Evolutionary conservation across 2,888 invertebrate genomes (phyloP).

Genomic region (Trichopoda pennipes): DNA sequence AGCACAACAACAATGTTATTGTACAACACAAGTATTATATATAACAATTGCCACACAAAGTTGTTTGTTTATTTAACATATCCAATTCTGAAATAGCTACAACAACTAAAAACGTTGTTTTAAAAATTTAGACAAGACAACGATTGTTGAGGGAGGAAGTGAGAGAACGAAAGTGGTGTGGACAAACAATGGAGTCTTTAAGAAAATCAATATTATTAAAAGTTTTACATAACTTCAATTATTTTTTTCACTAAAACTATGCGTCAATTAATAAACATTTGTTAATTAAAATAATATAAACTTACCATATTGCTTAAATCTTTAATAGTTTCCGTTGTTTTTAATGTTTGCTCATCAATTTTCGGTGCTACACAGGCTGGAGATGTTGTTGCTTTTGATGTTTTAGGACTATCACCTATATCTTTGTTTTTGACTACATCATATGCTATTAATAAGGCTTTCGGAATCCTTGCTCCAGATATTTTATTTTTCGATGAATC

Average conservation of each 20-base stretch:
- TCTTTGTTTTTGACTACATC: slow-evolving; percentile 51
- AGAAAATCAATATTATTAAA: slow-evolving; percentile 53
- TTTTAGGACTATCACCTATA: slow-evolving; percentile 44
- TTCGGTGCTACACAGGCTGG: slow-evolving; percentile 36
- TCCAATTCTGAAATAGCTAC: background rate
- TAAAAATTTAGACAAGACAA: background rate
- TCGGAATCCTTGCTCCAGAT: slow-evolving; percentile 61
- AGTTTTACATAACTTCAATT: slow-evolving; percentile 49
- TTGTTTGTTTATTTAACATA: slow-evolving; percentile 21
- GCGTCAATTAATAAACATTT: background rate
- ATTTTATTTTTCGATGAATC: slow-evolving; percentile 58
- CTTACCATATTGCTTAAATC: slow-evolving; percentile 63
- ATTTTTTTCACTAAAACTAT: background rate
- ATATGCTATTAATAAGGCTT: slow-evolving; percentile 27
- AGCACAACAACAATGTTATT: background rate
- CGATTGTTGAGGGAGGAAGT: slow-evolving; percentile 1
- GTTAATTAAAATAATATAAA: background rate
- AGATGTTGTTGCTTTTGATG: slow-evolving; percentile 43
- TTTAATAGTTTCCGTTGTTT: slow-evolving; percentile 24
- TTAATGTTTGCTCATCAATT: slow-evolving; percentile 38
- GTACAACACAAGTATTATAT: too few relatives aligned
- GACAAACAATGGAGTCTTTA: background rate
- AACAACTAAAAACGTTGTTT: background rate
- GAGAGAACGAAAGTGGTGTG: slow-evolving; percentile 1
- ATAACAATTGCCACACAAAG: background rate